Conservation (phyloP, 2,113 vertebrate species). For the Leptobrachium ailaonicum region DNA sequence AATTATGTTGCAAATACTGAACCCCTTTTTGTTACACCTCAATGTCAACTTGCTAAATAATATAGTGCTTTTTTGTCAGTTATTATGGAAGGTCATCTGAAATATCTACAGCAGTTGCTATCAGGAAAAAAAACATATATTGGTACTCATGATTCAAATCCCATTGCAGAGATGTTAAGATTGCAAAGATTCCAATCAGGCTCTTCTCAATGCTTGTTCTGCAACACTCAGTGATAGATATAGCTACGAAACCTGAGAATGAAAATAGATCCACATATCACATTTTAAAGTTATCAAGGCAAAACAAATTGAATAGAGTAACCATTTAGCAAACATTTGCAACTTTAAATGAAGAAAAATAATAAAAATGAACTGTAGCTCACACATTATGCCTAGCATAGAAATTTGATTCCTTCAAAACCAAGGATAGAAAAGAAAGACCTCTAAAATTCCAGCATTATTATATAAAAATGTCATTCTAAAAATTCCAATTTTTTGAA, state of each 20-base stretch:
- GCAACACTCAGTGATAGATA: conserved; percentile 29
- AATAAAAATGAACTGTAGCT: conserved; percentile 22
- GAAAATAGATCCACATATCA: conserved; percentile 38
- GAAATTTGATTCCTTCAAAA: neutral
- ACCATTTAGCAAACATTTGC: conserved; percentile 43
- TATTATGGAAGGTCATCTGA: too few relatives aligned
- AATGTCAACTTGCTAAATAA: too few relatives aligned
- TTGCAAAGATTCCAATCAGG: conserved; percentile 27
- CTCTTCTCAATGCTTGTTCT: conserved; percentile 26
- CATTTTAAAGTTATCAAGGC: conserved; percentile 42
- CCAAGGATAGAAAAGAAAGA: neutral
- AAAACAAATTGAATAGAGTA: conserved; percentile 44
- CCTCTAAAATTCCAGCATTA: too few relatives aligned
- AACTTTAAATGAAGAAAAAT: conserved; percentile 34
- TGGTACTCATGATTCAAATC: neutral
- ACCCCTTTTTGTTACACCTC: too few relatives aligned
- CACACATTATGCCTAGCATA: conserved; percentile 12
- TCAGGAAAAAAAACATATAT: neutral
- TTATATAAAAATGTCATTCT: too few relatives aligned
- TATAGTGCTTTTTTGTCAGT: too few relatives aligned
- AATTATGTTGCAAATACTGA: too few relatives aligned
- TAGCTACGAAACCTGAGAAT: conserved; percentile 29
- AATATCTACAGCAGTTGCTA: neutral
- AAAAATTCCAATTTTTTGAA: too few relatives aligned
- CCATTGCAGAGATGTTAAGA: neutral